A percentile compares a stretch with the other conserved stretches of the same genome.
phyloP scores from a whole-genome alignment of 2,113 vertebrate genomes.

The Perca flavescens region DNA sequence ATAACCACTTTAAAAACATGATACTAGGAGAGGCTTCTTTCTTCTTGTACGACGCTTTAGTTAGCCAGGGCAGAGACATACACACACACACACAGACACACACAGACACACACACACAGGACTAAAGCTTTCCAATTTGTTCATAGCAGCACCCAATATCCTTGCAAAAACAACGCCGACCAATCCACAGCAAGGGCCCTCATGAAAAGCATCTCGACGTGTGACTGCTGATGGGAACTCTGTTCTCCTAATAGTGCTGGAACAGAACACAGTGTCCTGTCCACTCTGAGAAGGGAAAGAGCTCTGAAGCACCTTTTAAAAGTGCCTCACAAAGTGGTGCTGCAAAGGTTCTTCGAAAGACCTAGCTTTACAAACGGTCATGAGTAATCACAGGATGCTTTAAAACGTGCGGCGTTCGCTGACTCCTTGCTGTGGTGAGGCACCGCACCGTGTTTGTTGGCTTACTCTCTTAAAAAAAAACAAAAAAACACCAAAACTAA shows the following conservation, averaged over 20 bases:
- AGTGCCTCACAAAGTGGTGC: slow-evolving; percentile 6
- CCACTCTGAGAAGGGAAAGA: slow-evolving; percentile 26
- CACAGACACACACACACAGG: slow-evolving; percentile 18
- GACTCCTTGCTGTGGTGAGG: not conserved
- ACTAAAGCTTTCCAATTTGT: slow-evolving; percentile 62
- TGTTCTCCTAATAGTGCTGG: slow-evolving; percentile 54
- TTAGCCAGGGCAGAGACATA: not conserved
- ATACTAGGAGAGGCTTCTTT: not conserved
- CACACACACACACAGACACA: not conserved
- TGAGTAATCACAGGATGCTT: not conserved
- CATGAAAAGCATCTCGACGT: slow-evolving; percentile 68
- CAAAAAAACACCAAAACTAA: slow-evolving; percentile 14
- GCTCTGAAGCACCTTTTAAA: slow-evolving; percentile 12
- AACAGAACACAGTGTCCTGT: slow-evolving; percentile 52
- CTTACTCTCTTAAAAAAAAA: slow-evolving; percentile 2
- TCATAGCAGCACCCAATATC: slow-evolving; percentile 55
- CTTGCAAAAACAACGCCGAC: slow-evolving; percentile 64
- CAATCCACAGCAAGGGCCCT: slow-evolving; percentile 58
- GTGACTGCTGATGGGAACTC: slow-evolving; percentile 76
- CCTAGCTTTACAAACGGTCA: not conserved
- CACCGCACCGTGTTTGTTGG: slow-evolving; percentile 14
- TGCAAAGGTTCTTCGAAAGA: not conserved
- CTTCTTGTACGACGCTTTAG: not conserved
- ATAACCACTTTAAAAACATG: not conserved
- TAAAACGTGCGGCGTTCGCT: not conserved